Evolutionary conservation across 2,113 vertebrate species (phyloP).

Genomic region (Sigmodon hispidus): DNA sequence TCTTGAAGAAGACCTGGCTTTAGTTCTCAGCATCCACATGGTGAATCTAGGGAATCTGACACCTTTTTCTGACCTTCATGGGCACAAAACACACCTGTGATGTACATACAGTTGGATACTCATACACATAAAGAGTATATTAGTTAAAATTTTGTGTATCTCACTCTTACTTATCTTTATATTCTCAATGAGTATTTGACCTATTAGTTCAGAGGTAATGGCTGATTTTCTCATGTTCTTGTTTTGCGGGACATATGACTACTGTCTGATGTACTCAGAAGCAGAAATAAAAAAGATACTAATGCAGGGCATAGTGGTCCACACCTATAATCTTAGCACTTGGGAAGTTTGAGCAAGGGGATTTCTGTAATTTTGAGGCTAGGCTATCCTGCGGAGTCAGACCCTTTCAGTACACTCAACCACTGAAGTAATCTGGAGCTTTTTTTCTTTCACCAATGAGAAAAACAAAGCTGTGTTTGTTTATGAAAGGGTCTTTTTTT

Average conservation of each 20-base stretch:
- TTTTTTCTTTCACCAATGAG: background rate
- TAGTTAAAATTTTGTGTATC: background rate
- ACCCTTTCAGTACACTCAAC: background rate
- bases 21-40: background rate
- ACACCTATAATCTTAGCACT: background rate
- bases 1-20: background rate
- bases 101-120: background rate
- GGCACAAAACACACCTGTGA: background rate
- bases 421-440: background rate
- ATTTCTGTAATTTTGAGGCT: background rate
- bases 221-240: constrained; percentile 30
- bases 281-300: background rate
- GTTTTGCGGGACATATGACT: background rate
- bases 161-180: background rate
- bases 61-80: background rate
- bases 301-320: background rate
- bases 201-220: background rate
- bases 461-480: constrained; percentile 24
- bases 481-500: background rate
- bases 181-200: constrained; percentile 9
- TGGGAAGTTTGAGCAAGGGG: background rate
- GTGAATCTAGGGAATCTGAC: background rate
- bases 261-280: background rate
- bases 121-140: background rate
- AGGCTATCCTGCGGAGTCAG: background rate